Conservation (phyloP, 2,888 invertebrate species). For the Lacanobia wlatinum region DNA sequence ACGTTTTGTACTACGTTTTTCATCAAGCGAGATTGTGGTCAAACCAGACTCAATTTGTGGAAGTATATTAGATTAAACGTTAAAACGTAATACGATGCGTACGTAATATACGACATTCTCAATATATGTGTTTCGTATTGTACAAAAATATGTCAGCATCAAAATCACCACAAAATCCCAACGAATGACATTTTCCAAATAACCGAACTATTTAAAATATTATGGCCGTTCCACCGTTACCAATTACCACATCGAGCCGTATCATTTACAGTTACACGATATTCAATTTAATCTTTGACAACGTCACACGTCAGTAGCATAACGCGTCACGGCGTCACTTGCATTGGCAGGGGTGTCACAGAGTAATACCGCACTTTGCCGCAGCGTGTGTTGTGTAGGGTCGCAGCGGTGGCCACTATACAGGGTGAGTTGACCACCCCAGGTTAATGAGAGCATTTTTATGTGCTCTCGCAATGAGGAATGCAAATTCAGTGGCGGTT, state of each 20-base stretch:
- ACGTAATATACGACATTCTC: no score
- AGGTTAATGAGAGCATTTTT: slow-evolving; percentile 90
- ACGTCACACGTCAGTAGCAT: slow-evolving; percentile 34
- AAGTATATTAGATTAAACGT: no score
- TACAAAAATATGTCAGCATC: no score
- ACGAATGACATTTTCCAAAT: not conserved
- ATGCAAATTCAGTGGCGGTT: slow-evolving; percentile 89
- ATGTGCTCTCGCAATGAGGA: slow-evolving; percentile 89
- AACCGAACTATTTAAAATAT: not conserved
- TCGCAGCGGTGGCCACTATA: slow-evolving; percentile 37
- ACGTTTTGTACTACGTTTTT: no score
- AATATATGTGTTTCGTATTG: no score
- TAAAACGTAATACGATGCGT: no score
- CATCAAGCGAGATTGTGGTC: no score
- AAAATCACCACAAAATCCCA: not conserved
- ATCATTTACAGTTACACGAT: slow-evolving; percentile 30
- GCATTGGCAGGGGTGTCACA: not conserved
- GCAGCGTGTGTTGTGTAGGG: slow-evolving; percentile 41
- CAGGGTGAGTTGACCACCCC: slow-evolving; percentile 82
- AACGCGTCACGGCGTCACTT: slow-evolving; percentile 4
- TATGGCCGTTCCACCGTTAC: not conserved
- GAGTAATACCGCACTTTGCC: slow-evolving; percentile 43
- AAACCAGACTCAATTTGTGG: no score
- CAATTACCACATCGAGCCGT: slow-evolving; percentile 7
- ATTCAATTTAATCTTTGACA: slow-evolving; percentile 38